phyloP scores from a whole-genome alignment of 2,113 vertebrate species.

The Herpailurus yagouaroundi region DNA sequence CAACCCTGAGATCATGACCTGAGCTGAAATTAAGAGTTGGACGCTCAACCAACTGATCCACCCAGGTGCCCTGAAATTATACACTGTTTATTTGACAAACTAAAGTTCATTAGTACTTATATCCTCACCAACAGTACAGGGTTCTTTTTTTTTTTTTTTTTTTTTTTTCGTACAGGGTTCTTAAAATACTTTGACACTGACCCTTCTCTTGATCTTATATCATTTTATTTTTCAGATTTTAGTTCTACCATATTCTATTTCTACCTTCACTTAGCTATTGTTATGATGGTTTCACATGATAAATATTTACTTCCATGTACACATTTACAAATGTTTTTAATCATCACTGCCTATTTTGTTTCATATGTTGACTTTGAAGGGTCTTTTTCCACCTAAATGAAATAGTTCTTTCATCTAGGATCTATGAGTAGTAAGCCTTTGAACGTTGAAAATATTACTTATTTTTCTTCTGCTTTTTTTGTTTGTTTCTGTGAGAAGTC shows the following conservation, averaged over 20 bases:
- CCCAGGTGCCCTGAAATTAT: not conserved
- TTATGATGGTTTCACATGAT: not conserved
- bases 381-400: not conserved
- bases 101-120: not conserved
- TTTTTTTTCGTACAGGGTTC: not conserved
- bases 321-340: not conserved
- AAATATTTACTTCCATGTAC: not conserved
- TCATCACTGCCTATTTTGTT: slow-evolving; percentile 5
- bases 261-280: not conserved
- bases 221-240: not conserved
- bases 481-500: not conserved
- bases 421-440: not conserved
- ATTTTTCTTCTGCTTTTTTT: not conserved
- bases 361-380: not conserved
- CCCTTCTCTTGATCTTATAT: not conserved
- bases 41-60: no score
- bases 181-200: not conserved
- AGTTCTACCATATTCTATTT: not conserved
- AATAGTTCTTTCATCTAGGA: not conserved
- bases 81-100: not conserved
- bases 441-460: not conserved
- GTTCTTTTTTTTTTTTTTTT: no score
- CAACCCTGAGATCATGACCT: no score
- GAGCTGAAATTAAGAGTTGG: no score
- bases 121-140: not conserved